Base-by-base conservation (phyloP, 1,140 invertebrate genomes). In the Lanistes nyassanus region DNA sequence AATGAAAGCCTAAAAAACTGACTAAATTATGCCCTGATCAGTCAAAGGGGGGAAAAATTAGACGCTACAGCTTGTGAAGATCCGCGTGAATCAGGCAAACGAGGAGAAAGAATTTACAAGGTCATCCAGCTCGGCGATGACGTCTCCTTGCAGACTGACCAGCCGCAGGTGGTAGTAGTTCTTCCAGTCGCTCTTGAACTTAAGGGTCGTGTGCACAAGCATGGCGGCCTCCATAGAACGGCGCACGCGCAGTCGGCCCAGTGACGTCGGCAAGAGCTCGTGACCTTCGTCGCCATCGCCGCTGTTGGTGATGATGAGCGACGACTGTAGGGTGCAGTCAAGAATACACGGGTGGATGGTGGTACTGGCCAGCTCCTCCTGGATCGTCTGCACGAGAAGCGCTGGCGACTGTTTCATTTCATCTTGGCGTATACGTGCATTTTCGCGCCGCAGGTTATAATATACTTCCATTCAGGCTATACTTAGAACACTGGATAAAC, bases 321-420 rank as follows among this genome's bases (percentile, higher is more conserved):
- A 73, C 13, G 79, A 80, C 66, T 85, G 82, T 3, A 83, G 37
- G 71, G 82, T 75, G 21, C 76, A 80, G 76, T 82, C 82, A 4
- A 83, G 73, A n/a, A 83, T 71, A 21, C 79, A 76, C 31, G 82
- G 83, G 66, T 83, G 83, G 19, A 84, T 64, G 34, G 75, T 74
- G 19, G 82, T 84, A 7, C 26, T 53, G 11, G 74, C 42, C 23
- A 80, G 75, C 51, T 83, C 79, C 36, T 70, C 34, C 11, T 73
- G 55, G 13, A 84, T 60, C 6, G 31, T 19, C 2, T 81, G 2
- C 42, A 47, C 2, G 9, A 47, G 2, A 47, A 47, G 42, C 42
- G 19, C 9, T n/a, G n/a, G n/a, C n/a, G n/a, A n/a, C n/a, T n/a
- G n/a, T n/a, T n/a, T n/a, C n/a, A n/a, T n/a, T n/a, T n/a, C n/a